Evolutionary conservation across 2,113 vertebrate genomes (phyloP).

Genomic region (Nyctereutes procyonoides): DNA sequence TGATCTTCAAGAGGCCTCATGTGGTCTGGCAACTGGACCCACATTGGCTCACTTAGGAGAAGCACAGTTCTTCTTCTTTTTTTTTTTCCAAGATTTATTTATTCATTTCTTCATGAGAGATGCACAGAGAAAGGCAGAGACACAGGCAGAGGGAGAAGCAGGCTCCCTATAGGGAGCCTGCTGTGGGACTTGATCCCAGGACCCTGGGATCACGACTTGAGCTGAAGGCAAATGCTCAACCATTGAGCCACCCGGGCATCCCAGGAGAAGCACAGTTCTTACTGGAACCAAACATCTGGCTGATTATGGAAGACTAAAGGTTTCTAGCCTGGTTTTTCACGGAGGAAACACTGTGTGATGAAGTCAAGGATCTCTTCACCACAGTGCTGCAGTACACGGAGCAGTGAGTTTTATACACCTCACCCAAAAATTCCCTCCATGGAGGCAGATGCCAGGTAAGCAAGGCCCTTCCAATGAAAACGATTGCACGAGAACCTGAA

Average conservation of each 20-base stretch:
- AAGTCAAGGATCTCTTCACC: not conserved
- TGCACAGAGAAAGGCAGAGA: too few relatives aligned
- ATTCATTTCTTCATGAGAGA: too few relatives aligned
- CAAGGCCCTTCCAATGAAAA: not conserved
- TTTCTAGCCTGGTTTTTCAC: not conserved
- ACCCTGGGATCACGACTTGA: too few relatives aligned
- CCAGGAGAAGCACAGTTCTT: not conserved
- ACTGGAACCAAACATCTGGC: not conserved
- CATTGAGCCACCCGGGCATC: too few relatives aligned
- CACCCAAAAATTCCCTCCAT: not conserved
- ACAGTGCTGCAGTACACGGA: not conserved
- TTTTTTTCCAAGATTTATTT: too few relatives aligned
- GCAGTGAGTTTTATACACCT: not conserved
- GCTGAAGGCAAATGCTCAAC: too few relatives aligned
- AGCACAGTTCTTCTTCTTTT: not conserved
- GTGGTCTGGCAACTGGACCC: not conserved
- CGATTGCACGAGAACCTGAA: not conserved
- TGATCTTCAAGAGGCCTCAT: fast-evolving
- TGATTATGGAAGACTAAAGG: not conserved
- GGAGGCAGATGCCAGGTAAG: not conserved
- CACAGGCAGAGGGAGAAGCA: too few relatives aligned
- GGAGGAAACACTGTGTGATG: not conserved
- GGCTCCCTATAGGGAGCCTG: too few relatives aligned
- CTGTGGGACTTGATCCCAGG: too few relatives aligned
- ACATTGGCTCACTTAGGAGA: not conserved